phyloP scores from a whole-genome alignment of 2,888 invertebrate species.

The Drosophila quasianomalipes region DNA sequence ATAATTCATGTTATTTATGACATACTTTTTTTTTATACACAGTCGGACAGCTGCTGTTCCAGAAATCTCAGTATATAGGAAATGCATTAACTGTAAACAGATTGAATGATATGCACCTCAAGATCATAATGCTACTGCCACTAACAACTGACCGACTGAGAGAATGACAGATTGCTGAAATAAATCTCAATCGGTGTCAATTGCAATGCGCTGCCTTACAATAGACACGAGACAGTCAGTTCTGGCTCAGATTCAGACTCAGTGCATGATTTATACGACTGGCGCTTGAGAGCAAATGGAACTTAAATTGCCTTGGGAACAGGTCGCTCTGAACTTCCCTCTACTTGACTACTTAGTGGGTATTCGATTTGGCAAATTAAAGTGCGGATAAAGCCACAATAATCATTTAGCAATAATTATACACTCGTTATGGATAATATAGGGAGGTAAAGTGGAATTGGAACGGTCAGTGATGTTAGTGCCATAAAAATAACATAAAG shows the following conservation, averaged over 20 bases:
- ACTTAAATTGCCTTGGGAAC: conserved; percentile 12
- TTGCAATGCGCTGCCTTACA: conserved; percentile 37
- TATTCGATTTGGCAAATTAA: background rate
- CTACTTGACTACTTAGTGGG: conserved; percentile 7
- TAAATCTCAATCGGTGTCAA: conserved; percentile 69
- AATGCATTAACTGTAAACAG: conserved; percentile 49
- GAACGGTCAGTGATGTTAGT: background rate
- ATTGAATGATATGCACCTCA: conserved; percentile 39
- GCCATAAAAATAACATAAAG: background rate
- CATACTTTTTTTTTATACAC: conserved; percentile 8
- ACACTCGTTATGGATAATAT: background rate
- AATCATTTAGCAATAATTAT: background rate
- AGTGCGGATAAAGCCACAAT: background rate
- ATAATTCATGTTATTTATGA: conserved; percentile 26
- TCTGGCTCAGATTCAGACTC: conserved; percentile 24
- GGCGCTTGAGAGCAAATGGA: conserved; percentile 41
- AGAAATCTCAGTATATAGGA: conserved; percentile 59
- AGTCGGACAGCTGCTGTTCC: conserved; percentile 20
- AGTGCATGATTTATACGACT: conserved; percentile 41
- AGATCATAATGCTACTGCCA: conserved; percentile 41
- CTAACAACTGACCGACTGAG: conserved; percentile 39
- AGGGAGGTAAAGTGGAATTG: background rate
- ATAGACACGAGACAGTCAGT: conserved; percentile 16
- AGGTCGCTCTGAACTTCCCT: conserved; percentile 9
- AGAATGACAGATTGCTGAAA: conserved; percentile 55